Evolutionary conservation across 1,140 invertebrate species (phyloP), one percentile per base, ranked within the genome.

Genomic region (Oppia nitens): DNA sequence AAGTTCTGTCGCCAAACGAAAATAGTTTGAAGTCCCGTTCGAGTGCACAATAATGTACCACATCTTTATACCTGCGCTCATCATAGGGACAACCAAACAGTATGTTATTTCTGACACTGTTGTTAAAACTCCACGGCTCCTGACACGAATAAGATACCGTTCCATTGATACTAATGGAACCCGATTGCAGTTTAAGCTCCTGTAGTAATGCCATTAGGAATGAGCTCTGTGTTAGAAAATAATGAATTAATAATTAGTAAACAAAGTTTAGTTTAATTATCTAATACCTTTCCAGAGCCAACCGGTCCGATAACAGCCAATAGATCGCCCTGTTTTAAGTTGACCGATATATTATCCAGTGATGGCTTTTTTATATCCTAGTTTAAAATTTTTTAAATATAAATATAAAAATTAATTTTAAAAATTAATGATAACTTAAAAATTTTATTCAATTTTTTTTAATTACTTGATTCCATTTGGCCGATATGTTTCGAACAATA

Each of bases 281-380:
- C 17, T 40, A 40, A 40, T 40, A 51, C 49, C n/a, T 51, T 64
- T 24, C 62, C 62, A 51, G 26, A 78, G 1, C 84, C 85, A 23
- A 88, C 84, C 3, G 80, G 75, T 9, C 86, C 86, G 52, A 87
- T 81, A 0, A 89, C 73, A 0, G 81, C 82, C 58, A 82, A 79
- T 1, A 89, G 68, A 50, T 72, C 64, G 3, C 70, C 68, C 11
- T 64, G 52, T 55, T 64, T 61, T 3, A 56, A 26, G n/a, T 59
- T 28, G 3, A 65, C 17, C 27, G 40, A 52, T 9, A 65, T 54
- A 25, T 64, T 50, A 32, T 64, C 32, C 4, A 65, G 45, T 32
- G 45, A 55, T 23, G 57, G 53, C 3, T 61, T 55, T 40, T 62
- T 4, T 20, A 84, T 45, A 67, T 21, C 68, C 63, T 2, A 75